phyloP scores from a whole-genome alignment of 2,888 invertebrate species.

The Corythucha ciliata region DNA sequence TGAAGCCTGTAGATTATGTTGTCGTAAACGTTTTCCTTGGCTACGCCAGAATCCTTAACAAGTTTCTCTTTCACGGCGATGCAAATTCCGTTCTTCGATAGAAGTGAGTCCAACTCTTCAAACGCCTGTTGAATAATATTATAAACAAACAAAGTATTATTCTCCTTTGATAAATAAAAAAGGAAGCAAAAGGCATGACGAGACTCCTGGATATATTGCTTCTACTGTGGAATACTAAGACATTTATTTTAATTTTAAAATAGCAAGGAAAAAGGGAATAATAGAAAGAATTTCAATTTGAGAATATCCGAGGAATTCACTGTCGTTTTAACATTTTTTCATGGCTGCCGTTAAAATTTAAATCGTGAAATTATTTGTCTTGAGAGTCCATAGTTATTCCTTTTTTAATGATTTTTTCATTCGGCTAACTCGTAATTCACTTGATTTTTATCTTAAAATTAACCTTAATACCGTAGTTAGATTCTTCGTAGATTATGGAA shows the following conservation, averaged over 20 bases:
- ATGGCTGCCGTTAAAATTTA: neutral
- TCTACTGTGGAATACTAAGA: too few species aligned
- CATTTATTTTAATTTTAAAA: too few species aligned
- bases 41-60: conserved; percentile 91
- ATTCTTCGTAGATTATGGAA: conserved; percentile 91
- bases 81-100: conserved; percentile 77
- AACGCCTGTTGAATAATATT: conserved; percentile 69
- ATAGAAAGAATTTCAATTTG: too few species aligned
- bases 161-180: too few species aligned
- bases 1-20: conserved; percentile 75
- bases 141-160: too few species aligned
- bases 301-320: too few species aligned
- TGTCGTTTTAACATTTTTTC: neutral
- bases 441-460: neutral
- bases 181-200: too few species aligned
- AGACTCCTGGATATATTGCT: too few species aligned
- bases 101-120: conserved; percentile 78
- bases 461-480: conserved; percentile 91
- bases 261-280: too few species aligned
- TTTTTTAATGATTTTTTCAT: neutral
- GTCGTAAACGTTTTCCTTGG: conserved; percentile 76
- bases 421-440: neutral
- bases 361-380: neutral
- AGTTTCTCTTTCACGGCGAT: conserved; percentile 90
- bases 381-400: neutral